Evolutionary conservation across 2,888 invertebrate species (phyloP).

Genomic region (Bombylius discolor): DNA sequence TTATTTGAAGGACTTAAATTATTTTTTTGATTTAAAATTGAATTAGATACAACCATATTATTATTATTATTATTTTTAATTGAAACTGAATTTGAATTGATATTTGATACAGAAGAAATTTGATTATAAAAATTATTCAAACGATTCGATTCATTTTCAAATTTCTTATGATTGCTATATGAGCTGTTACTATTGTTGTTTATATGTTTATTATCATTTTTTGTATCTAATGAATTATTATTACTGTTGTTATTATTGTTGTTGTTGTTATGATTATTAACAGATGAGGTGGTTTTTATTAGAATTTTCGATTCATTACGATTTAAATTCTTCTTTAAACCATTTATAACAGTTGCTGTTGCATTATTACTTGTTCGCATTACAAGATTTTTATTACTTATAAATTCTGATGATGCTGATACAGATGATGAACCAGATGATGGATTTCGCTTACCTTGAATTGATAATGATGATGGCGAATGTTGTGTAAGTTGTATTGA

Average conservation of each 20-base stretch:
- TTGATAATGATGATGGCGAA: slow-evolving; percentile 12
- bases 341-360: slow-evolving; percentile 31
- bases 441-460: too few species aligned
- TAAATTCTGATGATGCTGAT: slow-evolving; percentile 25
- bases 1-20: slow-evolving; percentile 1
- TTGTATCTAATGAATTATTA: background rate
- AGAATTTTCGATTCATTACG: slow-evolving; percentile 15
- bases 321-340: slow-evolving; percentile 32
- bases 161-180: slow-evolving; percentile 27
- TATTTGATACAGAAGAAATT: slow-evolving; percentile 28
- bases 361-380: slow-evolving; percentile 33
- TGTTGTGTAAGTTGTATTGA: background rate
- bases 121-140: slow-evolving; percentile 33
- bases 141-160: slow-evolving; percentile 34
- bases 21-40: slow-evolving; percentile 9
- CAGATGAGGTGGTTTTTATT: background rate
- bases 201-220: slow-evolving; percentile 2
- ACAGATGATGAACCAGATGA: slow-evolving; percentile 12
- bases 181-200: background rate
- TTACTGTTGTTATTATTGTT: background rate
- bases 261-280: background rate
- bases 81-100: slow-evolving; percentile 12
- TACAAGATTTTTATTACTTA: slow-evolving; percentile 31
- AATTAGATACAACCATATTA: background rate
- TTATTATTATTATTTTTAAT: background rate